Percentiles rank a stretch among this genome's conserved stretches.
Evolutionary conservation across 2,888 invertebrate genomes (phyloP).

Genomic region (Drosophila dives): DNA sequence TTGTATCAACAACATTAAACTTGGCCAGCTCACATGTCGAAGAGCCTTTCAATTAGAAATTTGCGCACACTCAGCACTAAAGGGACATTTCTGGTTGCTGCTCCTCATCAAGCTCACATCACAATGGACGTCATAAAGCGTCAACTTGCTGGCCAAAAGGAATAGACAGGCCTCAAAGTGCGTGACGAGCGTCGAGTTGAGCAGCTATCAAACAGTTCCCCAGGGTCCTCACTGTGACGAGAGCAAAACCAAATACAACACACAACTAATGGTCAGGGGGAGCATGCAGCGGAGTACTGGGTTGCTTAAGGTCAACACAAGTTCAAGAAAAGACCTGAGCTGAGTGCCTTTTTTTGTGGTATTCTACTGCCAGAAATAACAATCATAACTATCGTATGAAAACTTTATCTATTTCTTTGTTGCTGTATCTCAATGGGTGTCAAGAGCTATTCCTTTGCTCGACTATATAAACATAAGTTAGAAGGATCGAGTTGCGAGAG

Average conservation of each 20-base stretch:
- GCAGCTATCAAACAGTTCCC: conserved; percentile 47
- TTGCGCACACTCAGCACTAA: conserved; percentile 70
- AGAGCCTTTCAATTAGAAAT: conserved; percentile 70
- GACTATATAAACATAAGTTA: background rate
- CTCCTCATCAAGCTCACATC: conserved; percentile 30
- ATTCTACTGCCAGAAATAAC: background rate
- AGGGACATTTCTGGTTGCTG: conserved; percentile 52
- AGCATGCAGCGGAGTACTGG: background rate
- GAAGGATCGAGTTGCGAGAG: background rate
- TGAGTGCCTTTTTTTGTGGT: background rate
- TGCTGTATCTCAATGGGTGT: background rate
- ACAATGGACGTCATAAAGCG: conserved; percentile 55
- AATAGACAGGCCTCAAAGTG: conserved; percentile 46
- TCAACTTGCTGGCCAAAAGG: conserved; percentile 26
- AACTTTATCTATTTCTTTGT: background rate
- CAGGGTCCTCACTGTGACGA: conserved; percentile 44
- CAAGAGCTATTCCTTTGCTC: background rate
- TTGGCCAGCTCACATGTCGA: conserved; percentile 43
- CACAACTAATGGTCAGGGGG: conserved; percentile 44
- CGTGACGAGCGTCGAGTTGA: conserved; percentile 46
- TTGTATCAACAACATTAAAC: conserved; percentile 23
- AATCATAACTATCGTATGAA: conserved; percentile 12
- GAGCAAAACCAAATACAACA: conserved; percentile 38
- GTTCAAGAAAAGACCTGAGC: background rate
- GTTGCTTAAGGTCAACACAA: conserved; percentile 27